These are phyloP conservation scores for Operophtera brumata DNA, from an alignment of 2,888 invertebrate genomes.

Conservation along the genomic window DNA sequence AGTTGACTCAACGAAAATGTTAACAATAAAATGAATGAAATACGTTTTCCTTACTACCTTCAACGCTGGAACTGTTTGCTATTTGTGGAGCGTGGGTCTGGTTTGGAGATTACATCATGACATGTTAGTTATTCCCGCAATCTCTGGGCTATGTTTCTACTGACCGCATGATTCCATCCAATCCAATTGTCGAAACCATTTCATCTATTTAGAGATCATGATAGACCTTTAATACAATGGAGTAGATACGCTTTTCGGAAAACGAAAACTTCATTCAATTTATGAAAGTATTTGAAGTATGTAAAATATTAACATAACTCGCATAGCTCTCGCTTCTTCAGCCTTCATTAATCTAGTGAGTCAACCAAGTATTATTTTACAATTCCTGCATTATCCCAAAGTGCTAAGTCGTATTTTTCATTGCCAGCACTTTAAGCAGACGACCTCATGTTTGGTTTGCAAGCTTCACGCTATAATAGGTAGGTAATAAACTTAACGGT, in stretches of 20 bases:
- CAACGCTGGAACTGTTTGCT: not conserved
- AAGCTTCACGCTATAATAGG: constrained; percentile 17
- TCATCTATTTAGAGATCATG: not conserved
- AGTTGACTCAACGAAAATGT: not conserved
- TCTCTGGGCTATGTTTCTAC: not conserved
- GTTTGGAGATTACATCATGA: constrained; percentile 22
- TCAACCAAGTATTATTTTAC: constrained; percentile 5
- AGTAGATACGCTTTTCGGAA: not conserved
- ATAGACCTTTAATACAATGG: not conserved
- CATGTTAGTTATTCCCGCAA: constrained; percentile 16
- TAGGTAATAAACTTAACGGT: constrained; percentile 14
- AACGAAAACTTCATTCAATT: not conserved
- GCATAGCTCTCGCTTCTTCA: not conserved
- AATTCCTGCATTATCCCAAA: constrained; percentile 10
- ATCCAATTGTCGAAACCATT: not conserved
- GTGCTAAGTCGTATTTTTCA: constrained; percentile 8
- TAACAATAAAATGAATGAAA: constrained; percentile 10
- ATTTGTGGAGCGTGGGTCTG: constrained; percentile 19
- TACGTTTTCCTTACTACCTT: constrained; percentile 4
- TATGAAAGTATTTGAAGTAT: not conserved
- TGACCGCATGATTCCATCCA: not conserved
- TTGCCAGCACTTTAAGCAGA: not conserved
- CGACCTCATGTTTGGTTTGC: constrained; percentile 11
- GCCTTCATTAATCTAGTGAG: constrained; percentile 10
- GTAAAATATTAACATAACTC: constrained; percentile 15